Conservation (phyloP, 1,140 invertebrate genomes). For the Drosophila sp. region DNA sequence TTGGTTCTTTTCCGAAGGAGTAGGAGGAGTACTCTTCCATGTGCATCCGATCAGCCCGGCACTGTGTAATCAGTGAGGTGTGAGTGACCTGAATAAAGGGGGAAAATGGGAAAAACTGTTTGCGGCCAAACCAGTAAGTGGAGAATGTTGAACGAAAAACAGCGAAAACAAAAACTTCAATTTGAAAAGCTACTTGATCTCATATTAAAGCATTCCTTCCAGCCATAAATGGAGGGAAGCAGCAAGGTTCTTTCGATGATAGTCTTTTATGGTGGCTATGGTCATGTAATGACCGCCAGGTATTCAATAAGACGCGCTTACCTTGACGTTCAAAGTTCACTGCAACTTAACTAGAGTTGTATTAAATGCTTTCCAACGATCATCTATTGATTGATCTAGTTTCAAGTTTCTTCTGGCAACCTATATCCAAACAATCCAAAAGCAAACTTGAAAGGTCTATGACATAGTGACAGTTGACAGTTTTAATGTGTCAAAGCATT, state of each 20-base stretch:
- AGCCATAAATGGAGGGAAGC: constrained; percentile 16
- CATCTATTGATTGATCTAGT: background rate
- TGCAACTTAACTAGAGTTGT: background rate
- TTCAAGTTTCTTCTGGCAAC: too few species aligned
- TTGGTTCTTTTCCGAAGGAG: constrained; percentile 21
- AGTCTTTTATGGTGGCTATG: constrained; percentile 4
- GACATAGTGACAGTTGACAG: too few species aligned
- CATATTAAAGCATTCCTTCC: constrained; percentile 49
- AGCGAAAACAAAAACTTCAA: constrained; percentile 11
- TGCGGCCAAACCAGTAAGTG: constrained; percentile 8
- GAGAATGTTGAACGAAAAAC: constrained; percentile 28
- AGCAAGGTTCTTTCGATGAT: background rate
- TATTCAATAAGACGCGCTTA: constrained; percentile 10
- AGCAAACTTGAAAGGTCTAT: too few species aligned
- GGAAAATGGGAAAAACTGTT: constrained; percentile 6
- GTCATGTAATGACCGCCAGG: constrained; percentile 7
- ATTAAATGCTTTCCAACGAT: background rate
- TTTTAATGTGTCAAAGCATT: too few species aligned
- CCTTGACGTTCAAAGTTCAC: constrained; percentile 7
- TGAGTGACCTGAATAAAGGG: constrained; percentile 63
- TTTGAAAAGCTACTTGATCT: constrained; percentile 32
- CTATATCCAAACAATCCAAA: too few species aligned
- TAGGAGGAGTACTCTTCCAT: constrained; percentile 33
- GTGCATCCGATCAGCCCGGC: constrained; percentile 30
- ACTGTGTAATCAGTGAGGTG: constrained; percentile 64